phyloP scores from a whole-genome alignment of 2,797 vertebrate species.

The Borostomias antarcticus region DNA sequence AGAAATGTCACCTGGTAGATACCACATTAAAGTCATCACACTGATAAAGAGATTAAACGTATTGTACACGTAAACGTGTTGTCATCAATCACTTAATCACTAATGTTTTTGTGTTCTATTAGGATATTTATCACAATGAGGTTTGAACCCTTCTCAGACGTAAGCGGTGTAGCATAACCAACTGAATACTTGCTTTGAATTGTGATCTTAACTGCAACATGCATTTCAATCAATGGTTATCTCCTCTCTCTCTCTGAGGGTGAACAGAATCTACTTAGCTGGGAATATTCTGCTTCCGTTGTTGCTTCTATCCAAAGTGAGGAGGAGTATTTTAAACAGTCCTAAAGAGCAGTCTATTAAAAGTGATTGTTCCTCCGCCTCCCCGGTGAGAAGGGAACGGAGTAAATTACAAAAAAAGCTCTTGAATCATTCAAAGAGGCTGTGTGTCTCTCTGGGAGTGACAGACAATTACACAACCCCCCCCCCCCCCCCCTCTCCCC shows the following conservation, averaged over 20 bases:
- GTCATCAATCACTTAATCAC: too few species aligned
- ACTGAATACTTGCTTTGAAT: not conserved
- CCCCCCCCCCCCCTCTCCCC: too few species aligned
- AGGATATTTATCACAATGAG: conserved; percentile 4
- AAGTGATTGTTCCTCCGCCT: conserved; percentile 51
- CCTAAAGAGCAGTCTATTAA: conserved; percentile 44
- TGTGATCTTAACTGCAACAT: not conserved
- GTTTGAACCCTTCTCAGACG: not conserved
- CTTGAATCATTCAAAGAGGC: conserved; percentile 48
- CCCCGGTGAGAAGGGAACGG: conserved; percentile 45
- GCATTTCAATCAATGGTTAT: not conserved
- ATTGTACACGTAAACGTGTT: too few species aligned
- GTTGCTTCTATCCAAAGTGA: conserved; percentile 42
- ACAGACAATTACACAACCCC: conserved; percentile 63
- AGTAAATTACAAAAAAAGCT: conserved; percentile 48
- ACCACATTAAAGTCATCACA: too few species aligned
- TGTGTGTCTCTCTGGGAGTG: conserved; percentile 49
- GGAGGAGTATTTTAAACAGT: conserved; percentile 48
- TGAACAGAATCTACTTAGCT: conserved; percentile 40
- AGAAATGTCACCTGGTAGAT: too few species aligned
- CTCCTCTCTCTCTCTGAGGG: conserved; percentile 10
- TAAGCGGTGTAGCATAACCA: not conserved
- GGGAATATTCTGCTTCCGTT: conserved; percentile 40
- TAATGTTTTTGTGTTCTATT: too few species aligned
- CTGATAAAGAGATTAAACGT: too few species aligned